Base-by-base conservation (phyloP, 2,797 vertebrate species). In the Urocyon cinereoargenteus region DNA sequence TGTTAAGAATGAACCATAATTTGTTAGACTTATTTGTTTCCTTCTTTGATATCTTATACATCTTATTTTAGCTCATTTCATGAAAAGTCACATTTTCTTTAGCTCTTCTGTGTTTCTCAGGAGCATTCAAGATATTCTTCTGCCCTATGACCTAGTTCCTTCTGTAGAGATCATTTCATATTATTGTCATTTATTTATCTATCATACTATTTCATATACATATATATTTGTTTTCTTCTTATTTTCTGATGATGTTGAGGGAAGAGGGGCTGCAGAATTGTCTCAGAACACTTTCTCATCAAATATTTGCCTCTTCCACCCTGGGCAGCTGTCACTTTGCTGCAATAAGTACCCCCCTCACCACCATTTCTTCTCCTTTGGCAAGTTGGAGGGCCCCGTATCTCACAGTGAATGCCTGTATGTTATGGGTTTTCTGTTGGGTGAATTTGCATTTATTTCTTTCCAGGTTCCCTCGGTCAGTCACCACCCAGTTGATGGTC, bases 31-130 rank as follows among this genome's bases (percentile, higher is more conserved):
- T 79, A 5, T 72, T 73, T 36, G 6, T 28, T 49, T 73, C 70
- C 22, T 93, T 93, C 68, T 95, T 96, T 73, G 49, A 16, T 87
- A 40, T 77, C 68, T 61, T 70, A 73, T 6, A 22, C 26, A 93
- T 75, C 81, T 79, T 86, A 73, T n/a, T 85, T 61, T 34, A 68
- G 22, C 45, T 86, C 45, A 2, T 66, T 95, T 79, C 21, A 75
- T 81, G 51, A 93, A 90, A 93, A 31, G 13, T 16, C 31, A 57
- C 18, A 4, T 77, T 61, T 73, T 73, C 16, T 26, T 78, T 61
- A 61, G 28, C 22, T 91, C 16, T 36, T 66, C 49, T 19, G 15
- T 7, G 15, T 22, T 96, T 18, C 24, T 18, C 9, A 6, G 45
- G 10, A 40, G 34, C 70, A 40, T 68, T 92, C 21, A 53, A 6